Base-by-base conservation (phyloP, 2,888 invertebrate species). In the Amiota communis region DNA sequence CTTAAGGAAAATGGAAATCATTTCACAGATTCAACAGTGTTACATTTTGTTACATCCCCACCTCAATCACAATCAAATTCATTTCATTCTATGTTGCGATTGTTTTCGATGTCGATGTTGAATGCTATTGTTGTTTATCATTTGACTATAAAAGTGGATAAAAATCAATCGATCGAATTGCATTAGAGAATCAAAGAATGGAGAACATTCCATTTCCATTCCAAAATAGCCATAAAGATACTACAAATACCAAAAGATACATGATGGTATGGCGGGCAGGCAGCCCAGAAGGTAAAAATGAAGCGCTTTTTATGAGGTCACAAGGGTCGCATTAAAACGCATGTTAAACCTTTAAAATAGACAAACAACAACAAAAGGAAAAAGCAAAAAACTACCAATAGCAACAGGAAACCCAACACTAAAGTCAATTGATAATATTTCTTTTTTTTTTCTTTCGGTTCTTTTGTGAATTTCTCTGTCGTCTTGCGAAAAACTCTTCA, bases 241-340 rank as follows among this genome's bases (percentile, higher is more conserved):
- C 12, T 20, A 17, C 61, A 17, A 20, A 61, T 10, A 8, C 36
- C 36, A 36, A 6, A 36, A 36, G 36, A 36, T 36, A 36, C 36
- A 36, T 36, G 36, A 36, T 36, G 36, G 36, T 6, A 36, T 36
- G 3, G 36, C 36, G 36, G 8, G 36, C 36, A 6, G 36, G 36
- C 36, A 36, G 36, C 36, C 36, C 6, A 36, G 3, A 36, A 36
- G 36, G 8, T 36, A 36, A 36, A 36, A 36, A 6, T 36, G 36
- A 36, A 36, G 36, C 36, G 77, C 79, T 76, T 82, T 83, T 85
- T 83, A 83, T 83, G 84, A 76, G 76, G 80, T 84, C 83, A 79
- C 83, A 83, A 85, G 83, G 83, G 84, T 85, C 84, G 84, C 86
- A 85, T 83, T 85, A 85, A 85, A 84, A 81, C 77, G 77, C 86